Conservation (phyloP, 64 coral and sea anemone species). For the Cladopsammia gracilis region DNA sequence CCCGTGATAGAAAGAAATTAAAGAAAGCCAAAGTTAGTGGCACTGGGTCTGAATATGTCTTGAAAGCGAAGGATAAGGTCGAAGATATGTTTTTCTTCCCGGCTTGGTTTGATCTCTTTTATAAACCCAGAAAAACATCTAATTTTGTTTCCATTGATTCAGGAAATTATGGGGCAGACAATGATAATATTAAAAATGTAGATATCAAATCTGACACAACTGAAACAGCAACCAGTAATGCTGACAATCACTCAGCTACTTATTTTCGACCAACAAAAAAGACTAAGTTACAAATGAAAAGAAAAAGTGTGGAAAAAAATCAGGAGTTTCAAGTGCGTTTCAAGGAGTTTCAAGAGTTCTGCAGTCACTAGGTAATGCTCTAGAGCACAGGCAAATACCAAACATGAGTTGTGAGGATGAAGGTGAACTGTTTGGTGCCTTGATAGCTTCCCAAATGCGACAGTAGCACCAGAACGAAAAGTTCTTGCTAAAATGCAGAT, state of each 20-base stretch:
- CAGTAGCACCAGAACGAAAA: constrained; percentile 27
- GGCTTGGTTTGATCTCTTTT: constrained; percentile 51
- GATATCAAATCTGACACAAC: not conserved
- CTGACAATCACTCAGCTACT: not conserved
- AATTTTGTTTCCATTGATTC: constrained; percentile 31
- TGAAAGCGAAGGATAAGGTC: constrained; percentile 27
- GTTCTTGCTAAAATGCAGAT: constrained; percentile 21
- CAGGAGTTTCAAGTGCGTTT: constrained; percentile 42
- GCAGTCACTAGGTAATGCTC: constrained; percentile 1
- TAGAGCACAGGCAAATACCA: constrained; percentile 9
- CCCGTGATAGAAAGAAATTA: constrained; percentile 55
- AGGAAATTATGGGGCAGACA: constrained; percentile 42
- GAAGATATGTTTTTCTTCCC: constrained; percentile 34
- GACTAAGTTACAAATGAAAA: not conserved
- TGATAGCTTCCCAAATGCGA: constrained; percentile 19
- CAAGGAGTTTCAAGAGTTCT: too few species aligned
- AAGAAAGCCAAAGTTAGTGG: constrained; percentile 35
- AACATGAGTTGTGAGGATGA: constrained; percentile 22
- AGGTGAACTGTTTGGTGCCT: constrained; percentile 52
- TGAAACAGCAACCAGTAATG: not conserved
- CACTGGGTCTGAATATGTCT: constrained; percentile 3
- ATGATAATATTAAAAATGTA: constrained; percentile 1
- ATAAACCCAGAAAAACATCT: constrained; percentile 51
- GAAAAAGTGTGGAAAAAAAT: not conserved
- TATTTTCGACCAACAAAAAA: constrained; percentile 37